A percentile compares a stretch with the other conserved stretches of the same genome.
These are phyloP conservation scores for Stichopus horrens DNA, from an alignment of 53 echinoderm and acorn worm species.

Conservation along the genomic window DNA sequence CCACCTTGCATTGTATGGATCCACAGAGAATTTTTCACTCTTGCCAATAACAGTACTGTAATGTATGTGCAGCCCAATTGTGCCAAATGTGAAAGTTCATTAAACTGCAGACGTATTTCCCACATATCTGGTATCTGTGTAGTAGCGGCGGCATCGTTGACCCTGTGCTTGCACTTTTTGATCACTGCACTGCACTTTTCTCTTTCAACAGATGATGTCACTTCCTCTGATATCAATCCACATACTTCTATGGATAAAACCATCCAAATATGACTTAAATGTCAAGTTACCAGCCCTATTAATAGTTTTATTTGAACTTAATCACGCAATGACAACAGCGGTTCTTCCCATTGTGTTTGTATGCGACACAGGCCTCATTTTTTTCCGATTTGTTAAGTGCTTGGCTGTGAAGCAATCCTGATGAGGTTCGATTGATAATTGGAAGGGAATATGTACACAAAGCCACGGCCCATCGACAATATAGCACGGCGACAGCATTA, in stretches of 20 bases:
- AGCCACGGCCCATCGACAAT: too few species aligned
- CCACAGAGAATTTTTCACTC: too few species aligned
- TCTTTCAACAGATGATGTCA: not conserved
- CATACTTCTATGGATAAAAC: not conserved
- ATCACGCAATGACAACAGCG: slow-evolving; percentile 1
- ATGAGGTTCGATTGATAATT: too few species aligned
- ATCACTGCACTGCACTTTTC: not conserved
- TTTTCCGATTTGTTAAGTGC: not conserved
- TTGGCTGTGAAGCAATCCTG: too few species aligned
- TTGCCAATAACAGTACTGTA: too few species aligned
- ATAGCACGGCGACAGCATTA: not conserved
- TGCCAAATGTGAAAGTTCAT: too few species aligned
- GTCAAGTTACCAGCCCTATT: not conserved
- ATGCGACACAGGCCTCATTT: not conserved
- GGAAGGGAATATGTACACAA: too few species aligned
- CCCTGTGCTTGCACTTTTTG: not conserved
- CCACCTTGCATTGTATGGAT: too few species aligned
- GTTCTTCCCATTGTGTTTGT: not conserved
- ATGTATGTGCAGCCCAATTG: too few species aligned
- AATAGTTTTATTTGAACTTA: slow-evolving; percentile 2
- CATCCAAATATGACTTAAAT: not conserved
- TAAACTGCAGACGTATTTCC: too few species aligned
- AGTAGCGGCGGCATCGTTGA: not conserved
- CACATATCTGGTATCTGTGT: too few species aligned
- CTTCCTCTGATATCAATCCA: not conserved